phyloP scores from a whole-genome alignment of 1,140 invertebrate genomes.

The Lethrus apterus region DNA sequence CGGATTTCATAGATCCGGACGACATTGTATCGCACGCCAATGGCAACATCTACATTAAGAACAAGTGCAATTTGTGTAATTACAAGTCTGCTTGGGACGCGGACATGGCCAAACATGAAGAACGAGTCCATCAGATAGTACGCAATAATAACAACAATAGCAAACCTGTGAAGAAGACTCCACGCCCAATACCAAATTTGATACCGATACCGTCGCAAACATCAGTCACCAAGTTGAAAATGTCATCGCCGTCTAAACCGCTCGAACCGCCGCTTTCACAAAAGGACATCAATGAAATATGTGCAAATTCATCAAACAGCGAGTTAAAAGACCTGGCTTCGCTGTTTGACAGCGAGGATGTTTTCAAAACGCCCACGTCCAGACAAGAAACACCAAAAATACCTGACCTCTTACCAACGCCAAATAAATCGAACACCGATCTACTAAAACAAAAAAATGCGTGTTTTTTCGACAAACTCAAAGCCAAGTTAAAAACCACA shows the following conservation, averaged over 20 bases:
- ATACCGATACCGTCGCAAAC: constrained; percentile 52
- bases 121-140: constrained; percentile 43
- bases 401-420: constrained; percentile 31
- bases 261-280: constrained; percentile 36
- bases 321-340: constrained; percentile 46
- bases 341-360: constrained; percentile 43
- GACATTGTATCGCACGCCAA: constrained; percentile 45
- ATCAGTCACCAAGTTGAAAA: constrained; percentile 18
- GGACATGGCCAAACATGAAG: constrained; percentile 49
- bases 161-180: constrained; percentile 42
- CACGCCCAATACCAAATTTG: constrained; percentile 60
- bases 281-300: constrained; percentile 43
- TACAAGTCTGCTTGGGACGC: constrained; percentile 45
- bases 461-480: constrained; percentile 75
- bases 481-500: constrained; percentile 58
- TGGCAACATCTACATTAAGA: constrained; percentile 41
- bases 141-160: constrained; percentile 29
- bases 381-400: constrained; percentile 17
- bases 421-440: constrained; percentile 37
- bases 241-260: background rate
- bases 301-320: constrained; percentile 41
- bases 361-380: constrained; percentile 22
- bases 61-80: constrained; percentile 39
- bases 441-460: constrained; percentile 60
- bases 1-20: constrained; percentile 46